Percentiles rank a stretch among this genome's conserved stretches.
Evolutionary conservation across 2,797 vertebrate genomes (phyloP).

Genomic region (Characodon lateralis): DNA sequence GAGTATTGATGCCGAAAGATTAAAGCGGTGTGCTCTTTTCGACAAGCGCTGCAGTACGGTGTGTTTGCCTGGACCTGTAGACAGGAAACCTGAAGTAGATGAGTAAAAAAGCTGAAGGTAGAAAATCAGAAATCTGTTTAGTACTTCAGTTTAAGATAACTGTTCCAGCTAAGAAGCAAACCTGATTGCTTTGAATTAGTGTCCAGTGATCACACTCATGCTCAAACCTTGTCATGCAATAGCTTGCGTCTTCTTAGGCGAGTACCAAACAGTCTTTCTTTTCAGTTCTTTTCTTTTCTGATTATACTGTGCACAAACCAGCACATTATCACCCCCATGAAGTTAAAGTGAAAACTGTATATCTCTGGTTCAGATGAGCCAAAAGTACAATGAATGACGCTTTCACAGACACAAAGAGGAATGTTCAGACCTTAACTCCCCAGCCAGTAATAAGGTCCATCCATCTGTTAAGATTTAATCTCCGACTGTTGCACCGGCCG

Average conservation of each 20-base stretch:
- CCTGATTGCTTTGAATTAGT: neutral
- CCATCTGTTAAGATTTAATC: neutral
- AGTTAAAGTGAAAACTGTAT: neutral
- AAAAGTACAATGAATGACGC: neutral
- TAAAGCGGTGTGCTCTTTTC: neutral
- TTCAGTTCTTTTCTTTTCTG: neutral
- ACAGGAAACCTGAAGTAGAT: neutral
- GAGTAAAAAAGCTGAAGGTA: neutral
- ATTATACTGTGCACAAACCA: neutral
- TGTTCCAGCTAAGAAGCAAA: neutral
- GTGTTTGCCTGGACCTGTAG: neutral
- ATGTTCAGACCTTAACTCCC: neutral
- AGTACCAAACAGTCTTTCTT: neutral
- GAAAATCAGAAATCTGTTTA: neutral
- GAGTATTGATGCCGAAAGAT: neutral
- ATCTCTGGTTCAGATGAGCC: neutral
- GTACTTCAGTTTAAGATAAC: too few species aligned
- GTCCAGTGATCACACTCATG: neutral
- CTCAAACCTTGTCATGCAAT: neutral
- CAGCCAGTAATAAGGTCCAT: neutral
- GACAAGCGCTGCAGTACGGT: neutral
- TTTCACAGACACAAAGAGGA: neutral
- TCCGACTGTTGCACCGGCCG: neutral
- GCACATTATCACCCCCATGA: neutral
- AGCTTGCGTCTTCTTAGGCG: neutral